phyloP scores from a whole-genome alignment of 1,140 invertebrate species.

The Drosophila bocki region DNA sequence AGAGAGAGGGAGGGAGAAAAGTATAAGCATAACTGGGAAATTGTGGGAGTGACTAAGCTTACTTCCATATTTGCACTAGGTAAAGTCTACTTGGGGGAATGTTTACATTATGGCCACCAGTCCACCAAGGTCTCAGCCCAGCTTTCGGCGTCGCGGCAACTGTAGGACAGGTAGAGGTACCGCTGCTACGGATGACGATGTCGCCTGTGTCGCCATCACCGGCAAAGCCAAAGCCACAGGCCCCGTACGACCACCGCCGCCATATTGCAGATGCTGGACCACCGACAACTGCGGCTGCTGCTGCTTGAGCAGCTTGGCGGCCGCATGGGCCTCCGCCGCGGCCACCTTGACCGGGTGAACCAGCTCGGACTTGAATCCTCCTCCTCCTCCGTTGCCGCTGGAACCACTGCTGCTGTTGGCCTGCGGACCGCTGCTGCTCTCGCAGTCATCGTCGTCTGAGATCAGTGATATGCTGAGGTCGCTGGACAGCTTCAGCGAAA shows the following conservation, averaged over 20 bases:
- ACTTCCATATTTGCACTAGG: conserved; percentile 48
- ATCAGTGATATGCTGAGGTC: conserved; percentile 84
- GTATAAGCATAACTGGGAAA: conserved; percentile 15
- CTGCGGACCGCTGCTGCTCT: conserved; percentile 35
- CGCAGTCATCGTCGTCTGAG: conserved; percentile 83
- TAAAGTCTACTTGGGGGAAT: conserved; percentile 39
- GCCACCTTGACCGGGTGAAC: conserved; percentile 47
- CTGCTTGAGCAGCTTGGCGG: conserved; percentile 68
- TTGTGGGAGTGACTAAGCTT: conserved; percentile 17
- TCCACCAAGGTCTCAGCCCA: conserved; percentile 16
- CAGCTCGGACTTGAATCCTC: conserved; percentile 22
- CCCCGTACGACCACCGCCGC: conserved; percentile 26
- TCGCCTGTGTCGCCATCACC: conserved; percentile 44
- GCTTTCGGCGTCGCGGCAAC: conserved; percentile 41
- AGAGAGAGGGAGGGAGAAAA: background rate
- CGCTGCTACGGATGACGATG: conserved; percentile 12
- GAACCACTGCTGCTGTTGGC: conserved; percentile 4
- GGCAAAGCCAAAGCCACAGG: conserved; percentile 61
- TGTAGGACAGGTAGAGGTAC: conserved; percentile 15
- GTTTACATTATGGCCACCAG: conserved; percentile 45
- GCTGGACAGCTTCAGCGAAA: conserved; percentile 79
- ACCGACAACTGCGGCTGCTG: conserved; percentile 74
- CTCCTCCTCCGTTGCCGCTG: conserved; percentile 3
- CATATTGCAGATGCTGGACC: conserved; percentile 70
- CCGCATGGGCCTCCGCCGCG: conserved; percentile 65